Conservation (phyloP, 2,113 vertebrate species). For the Tachysurus fulvidraco region DNA sequence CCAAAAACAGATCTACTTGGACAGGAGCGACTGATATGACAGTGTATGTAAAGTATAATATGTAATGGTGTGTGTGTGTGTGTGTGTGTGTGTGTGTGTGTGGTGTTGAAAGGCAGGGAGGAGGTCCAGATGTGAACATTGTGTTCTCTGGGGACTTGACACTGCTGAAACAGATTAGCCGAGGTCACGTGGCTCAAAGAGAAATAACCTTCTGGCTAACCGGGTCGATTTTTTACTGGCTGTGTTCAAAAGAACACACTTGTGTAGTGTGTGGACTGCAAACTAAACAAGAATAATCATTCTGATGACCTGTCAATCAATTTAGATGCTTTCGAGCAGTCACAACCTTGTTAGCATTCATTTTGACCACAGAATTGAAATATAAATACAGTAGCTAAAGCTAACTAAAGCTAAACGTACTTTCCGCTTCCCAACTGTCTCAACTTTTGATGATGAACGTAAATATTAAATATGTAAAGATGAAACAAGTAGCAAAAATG, state of each 20-base stretch:
- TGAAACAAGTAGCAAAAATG: not conserved
- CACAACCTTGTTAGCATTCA: not conserved
- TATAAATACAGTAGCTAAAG: not conserved
- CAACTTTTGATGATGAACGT: not conserved
- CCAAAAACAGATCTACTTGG: not conserved
- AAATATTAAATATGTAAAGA: not conserved
- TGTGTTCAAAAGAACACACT: not conserved
- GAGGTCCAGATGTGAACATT: not conserved
- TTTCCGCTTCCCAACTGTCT: not conserved
- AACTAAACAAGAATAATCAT: not conserved
- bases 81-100: constrained; percentile 8
- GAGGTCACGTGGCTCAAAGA: not conserved
- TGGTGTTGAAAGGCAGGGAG: not conserved
- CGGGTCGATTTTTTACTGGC: not conserved
- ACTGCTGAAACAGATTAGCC: not conserved
- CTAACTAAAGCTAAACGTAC: not conserved
- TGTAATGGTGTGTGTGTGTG: not conserved
- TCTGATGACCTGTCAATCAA: not conserved
- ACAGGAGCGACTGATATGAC: not conserved
- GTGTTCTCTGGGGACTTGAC: not conserved
- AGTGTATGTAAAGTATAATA: not conserved
- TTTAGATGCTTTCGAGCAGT: not conserved
- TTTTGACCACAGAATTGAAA: not conserved
- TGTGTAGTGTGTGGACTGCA: not conserved
- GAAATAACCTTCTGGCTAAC: not conserved